Evolutionary conservation across 2,113 vertebrate genomes (phyloP), one percentile per base, ranked within the genome.

Genomic region (Accipiter cooperii): DNA sequence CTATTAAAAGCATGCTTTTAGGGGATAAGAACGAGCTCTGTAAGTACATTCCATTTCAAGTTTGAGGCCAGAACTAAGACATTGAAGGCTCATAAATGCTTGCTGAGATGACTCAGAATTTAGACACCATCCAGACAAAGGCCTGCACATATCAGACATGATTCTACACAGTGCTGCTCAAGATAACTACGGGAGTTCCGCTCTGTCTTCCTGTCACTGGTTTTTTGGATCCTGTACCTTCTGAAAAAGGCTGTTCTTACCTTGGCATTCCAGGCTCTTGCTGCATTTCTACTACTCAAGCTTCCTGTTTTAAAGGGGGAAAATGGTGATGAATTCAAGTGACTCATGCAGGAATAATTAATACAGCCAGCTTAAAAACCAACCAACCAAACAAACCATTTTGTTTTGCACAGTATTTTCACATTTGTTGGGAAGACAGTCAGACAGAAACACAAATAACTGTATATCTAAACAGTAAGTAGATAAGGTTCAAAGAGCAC

Each of bases 121-220:
- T 22, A 33, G 34, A 19, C 1, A 3, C 29, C 49, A 13, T 21
- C 46, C 38, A 55, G 44, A 6, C 70, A 75, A 20, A 70, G 38
- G 24, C 47, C 24, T 51, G 57, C 26, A 15, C 3, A 0, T 10
- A 9, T n/a, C 3, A 4, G 25, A 47, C 2, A 3, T 2, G 36
- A 24, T 28, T 22, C 51, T 15, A 12, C 25, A 8, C 0, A 5
- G 17, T 7, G 6, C 40, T 8, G 5, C 21, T 38, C 34, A 8
- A 6, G 40, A 2, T 25, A 28, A 40, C 14, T 12, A 13, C 2
- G 4, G 1, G 12, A 7, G 20, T 63, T 61, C 31, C 11, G 2
- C 29, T 44, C 44, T 12, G 18, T 20, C n/a, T 14, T 49, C 60
- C 64, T 63, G 54, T 7, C 20, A 5, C 21, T 73, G 38, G 16